Evolutionary conservation across 2,797 vertebrate genomes (phyloP).

Genomic region (Morelia viridis): DNA sequence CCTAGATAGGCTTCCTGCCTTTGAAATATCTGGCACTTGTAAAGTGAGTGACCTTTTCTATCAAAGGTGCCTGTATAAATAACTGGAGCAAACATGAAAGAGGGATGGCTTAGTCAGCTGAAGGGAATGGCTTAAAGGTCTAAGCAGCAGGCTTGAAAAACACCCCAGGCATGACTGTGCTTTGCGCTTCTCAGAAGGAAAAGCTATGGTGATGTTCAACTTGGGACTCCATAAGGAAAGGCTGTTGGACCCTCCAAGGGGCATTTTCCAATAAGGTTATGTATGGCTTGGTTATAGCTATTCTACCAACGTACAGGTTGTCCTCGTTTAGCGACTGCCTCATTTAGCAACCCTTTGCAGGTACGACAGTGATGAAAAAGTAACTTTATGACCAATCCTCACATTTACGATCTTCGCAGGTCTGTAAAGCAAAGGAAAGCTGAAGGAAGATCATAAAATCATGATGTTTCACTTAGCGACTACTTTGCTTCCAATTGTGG

Average conservation of each 20-base stretch:
- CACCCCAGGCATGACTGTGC: background rate
- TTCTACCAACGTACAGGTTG: background rate
- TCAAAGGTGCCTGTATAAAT: slow-evolving; percentile 28
- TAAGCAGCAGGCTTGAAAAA: background rate
- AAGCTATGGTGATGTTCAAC: background rate
- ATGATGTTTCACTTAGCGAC: background rate
- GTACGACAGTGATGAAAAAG: background rate
- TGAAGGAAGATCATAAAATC: background rate
- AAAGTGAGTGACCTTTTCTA: slow-evolving; percentile 33
- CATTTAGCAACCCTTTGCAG: background rate
- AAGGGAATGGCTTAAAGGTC: slow-evolving; percentile 9
- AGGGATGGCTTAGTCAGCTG: slow-evolving; percentile 15
- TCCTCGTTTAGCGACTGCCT: background rate
- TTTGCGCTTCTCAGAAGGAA: background rate
- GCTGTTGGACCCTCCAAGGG: background rate
- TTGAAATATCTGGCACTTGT: slow-evolving; percentile 28
- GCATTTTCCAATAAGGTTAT: background rate
- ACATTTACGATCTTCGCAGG: background rate
- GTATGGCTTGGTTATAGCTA: background rate
- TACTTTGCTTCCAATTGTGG: background rate
- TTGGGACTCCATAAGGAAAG: background rate
- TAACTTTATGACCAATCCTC: background rate
- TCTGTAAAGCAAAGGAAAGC: background rate
- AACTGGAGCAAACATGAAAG: slow-evolving; percentile 26
- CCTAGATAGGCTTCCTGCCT: slow-evolving; percentile 25